phyloP scores from a whole-genome alignment of 2,888 invertebrate species.

The Orthonevra nobilis region DNA sequence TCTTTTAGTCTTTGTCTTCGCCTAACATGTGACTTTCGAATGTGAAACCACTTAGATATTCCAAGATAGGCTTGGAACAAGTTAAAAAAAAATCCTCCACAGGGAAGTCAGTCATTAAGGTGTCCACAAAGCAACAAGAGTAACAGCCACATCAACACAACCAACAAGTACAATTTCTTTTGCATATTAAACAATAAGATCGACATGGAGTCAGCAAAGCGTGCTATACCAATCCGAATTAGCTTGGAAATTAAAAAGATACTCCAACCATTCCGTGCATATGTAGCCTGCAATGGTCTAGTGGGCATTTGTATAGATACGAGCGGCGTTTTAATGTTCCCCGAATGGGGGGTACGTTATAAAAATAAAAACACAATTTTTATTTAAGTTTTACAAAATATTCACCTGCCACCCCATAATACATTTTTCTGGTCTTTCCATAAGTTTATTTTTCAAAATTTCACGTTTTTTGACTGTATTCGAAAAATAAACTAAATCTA shows the following conservation, averaged over 20 bases:
- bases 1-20: conserved; percentile 4
- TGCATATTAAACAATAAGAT: conserved; percentile 69
- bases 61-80: conserved; percentile 63
- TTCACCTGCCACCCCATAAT: too few relatives aligned
- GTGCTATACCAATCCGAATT: conserved; percentile 59
- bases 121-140: conserved; percentile 36
- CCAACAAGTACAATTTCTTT: conserved; percentile 53
- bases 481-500: too few relatives aligned
- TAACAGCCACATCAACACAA: neutral
- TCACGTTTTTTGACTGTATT: too few relatives aligned
- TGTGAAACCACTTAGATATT: conserved; percentile 58
- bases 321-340: too few relatives aligned
- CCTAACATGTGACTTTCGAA: conserved; percentile 34
- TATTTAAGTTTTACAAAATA: too few relatives aligned
- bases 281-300: conserved; percentile 39
- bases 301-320: too few relatives aligned
- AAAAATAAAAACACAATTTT: too few relatives aligned
- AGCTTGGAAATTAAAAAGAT: conserved; percentile 7
- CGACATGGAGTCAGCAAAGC: conserved; percentile 64
- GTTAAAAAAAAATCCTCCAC: conserved; percentile 52
- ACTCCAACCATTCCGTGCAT: conserved; percentile 21
- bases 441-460: too few relatives aligned
- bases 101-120: conserved; percentile 65
- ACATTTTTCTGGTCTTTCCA: too few relatives aligned
- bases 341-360: too few relatives aligned